Conservation (phyloP, 2,113 vertebrate genomes). For the Macrotis lagotis region DNA sequence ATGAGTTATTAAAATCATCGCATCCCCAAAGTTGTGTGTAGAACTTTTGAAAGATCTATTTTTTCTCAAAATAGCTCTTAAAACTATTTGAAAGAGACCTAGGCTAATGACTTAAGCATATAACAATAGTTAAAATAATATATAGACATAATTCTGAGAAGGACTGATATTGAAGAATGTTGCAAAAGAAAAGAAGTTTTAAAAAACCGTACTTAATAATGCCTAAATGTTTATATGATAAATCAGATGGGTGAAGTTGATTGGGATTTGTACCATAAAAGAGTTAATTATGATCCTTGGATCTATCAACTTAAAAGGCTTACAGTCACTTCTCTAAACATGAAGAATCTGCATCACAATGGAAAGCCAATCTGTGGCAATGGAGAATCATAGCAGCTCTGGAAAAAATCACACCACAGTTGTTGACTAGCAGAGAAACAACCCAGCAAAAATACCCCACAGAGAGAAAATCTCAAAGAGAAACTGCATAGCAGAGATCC, state of each 20-base stretch:
- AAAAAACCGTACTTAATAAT: background rate
- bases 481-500: background rate
- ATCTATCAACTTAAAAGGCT: background rate
- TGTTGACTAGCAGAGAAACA: background rate
- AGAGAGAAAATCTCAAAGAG: background rate
- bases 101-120: background rate
- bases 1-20: background rate
- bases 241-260: background rate
- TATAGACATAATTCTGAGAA: background rate
- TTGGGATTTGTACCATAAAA: background rate
- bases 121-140: background rate
- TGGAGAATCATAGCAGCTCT: background rate
- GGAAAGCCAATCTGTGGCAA: background rate
- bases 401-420: background rate
- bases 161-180: background rate
- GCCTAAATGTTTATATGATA: background rate
- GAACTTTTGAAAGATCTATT: background rate
- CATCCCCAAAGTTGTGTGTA: background rate
- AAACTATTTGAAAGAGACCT: background rate
- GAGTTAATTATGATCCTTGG: background rate
- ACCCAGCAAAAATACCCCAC: background rate
- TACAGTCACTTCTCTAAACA: background rate
- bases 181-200: background rate
- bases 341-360: background rate
- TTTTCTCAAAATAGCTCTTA: background rate